A percentile compares a stretch with the other conserved stretches of the same genome.
These are phyloP conservation scores for Hormaphis cornu DNA, from an alignment of 1,140 invertebrate species.

Conservation along the genomic window DNA sequence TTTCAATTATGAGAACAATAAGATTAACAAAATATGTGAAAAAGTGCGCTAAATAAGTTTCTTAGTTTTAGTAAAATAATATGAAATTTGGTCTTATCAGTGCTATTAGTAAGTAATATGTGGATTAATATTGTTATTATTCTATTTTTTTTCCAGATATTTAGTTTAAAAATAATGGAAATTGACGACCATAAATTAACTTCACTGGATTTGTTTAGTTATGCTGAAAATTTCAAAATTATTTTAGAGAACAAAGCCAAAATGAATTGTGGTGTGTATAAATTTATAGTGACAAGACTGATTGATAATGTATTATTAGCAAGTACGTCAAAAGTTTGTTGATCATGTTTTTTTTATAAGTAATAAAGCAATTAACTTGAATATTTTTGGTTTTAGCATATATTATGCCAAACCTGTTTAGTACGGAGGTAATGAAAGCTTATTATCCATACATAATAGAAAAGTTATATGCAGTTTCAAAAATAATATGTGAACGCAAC, in stretches of 20 bases:
- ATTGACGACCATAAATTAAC: not conserved
- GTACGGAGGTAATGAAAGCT: not conserved
- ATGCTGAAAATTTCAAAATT: conserved; percentile 10
- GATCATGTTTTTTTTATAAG: not conserved
- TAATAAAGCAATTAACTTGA: not conserved
- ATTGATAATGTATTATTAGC: conserved; percentile 1
- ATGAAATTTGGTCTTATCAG: not conserved
- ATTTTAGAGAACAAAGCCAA: conserved; percentile 5
- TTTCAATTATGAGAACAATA: too few species aligned
- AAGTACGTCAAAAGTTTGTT: not conserved
- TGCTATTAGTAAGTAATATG: not conserved
- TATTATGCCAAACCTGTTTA: not conserved
- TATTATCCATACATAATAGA: conserved; percentile 10
- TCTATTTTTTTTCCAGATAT: not conserved
- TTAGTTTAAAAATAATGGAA: conserved; percentile 23
- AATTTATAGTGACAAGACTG: not conserved
- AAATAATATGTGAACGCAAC: conserved; percentile 11
- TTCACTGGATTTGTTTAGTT: not conserved
- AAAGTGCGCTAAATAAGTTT: too few species aligned
- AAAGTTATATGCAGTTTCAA: not conserved
- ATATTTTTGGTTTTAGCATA: not conserved
- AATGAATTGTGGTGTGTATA: not conserved
- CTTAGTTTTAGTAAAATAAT: not conserved
- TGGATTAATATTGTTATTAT: not conserved
- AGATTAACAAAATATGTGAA: too few species aligned